These are phyloP conservation scores for Athalia rosae DNA, from an alignment of 2,888 invertebrate genomes.

Conservation along the genomic window DNA sequence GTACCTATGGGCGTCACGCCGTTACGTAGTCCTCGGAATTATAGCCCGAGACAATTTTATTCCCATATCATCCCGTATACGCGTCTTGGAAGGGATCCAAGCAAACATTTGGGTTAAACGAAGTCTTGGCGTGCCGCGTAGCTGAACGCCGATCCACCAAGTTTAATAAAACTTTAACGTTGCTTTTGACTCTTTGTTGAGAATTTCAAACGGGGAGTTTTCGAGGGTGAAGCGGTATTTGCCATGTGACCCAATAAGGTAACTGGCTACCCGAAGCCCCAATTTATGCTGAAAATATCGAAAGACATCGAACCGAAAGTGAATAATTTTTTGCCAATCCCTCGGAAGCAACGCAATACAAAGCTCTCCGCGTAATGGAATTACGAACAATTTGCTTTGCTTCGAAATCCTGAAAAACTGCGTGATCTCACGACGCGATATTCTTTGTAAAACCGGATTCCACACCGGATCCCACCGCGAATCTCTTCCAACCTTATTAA, in stretches of 20 bases:
- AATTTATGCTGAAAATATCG: neutral
- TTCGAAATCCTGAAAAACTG: neutral
- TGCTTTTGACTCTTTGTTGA: constrained; percentile 44
- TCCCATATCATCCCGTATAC: constrained; percentile 47
- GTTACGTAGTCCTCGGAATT: constrained; percentile 16
- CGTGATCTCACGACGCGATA: neutral
- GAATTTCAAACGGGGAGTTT: constrained; percentile 41
- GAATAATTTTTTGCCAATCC: too few relatives aligned
- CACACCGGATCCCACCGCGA: neutral
- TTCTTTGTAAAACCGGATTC: neutral
- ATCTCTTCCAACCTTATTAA: neutral
- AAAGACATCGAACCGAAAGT: too few relatives aligned
- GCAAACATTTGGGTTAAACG: constrained; percentile 59
- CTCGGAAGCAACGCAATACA: too few relatives aligned
- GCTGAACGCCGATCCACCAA: constrained; percentile 18
- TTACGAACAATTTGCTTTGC: too few relatives aligned
- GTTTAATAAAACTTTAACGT: constrained; percentile 50
- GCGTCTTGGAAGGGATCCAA: constrained; percentile 63
- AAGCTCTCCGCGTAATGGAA: too few relatives aligned
- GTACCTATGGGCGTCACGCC: neutral
- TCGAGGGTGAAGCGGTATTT: constrained; percentile 13
- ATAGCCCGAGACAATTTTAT: constrained; percentile 36
- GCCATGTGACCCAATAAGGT: constrained; percentile 28
- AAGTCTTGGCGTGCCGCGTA: constrained; percentile 48
- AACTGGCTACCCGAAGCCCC: constrained; percentile 11